Conservation (phyloP, 2,113 vertebrate species). For the Dipodomys spectabilis region DNA sequence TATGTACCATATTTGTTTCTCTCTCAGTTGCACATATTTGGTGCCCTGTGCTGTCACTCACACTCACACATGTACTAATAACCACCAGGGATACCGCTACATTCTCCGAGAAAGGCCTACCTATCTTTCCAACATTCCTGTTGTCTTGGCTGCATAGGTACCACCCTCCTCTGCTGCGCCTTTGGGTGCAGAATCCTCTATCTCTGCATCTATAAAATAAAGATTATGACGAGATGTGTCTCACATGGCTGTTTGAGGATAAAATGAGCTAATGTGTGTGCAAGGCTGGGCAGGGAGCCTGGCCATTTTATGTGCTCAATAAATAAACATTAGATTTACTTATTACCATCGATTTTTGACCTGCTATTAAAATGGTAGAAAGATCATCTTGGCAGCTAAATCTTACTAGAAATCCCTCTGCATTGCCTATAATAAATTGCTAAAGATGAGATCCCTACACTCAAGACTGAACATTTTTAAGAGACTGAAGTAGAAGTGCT, state of each 20-base stretch:
- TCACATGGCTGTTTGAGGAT: constrained; percentile 5
- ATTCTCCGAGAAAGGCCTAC: not conserved
- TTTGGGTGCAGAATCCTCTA: constrained; percentile 3
- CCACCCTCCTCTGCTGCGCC: not conserved
- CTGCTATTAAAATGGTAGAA: constrained; percentile 30
- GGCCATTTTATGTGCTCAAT: constrained; percentile 49
- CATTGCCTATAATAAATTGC: not conserved
- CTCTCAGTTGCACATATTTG: not conserved
- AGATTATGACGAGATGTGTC: not conserved
- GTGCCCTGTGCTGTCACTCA: not conserved
- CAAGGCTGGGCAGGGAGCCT: constrained; percentile 23
- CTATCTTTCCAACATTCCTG: not conserved
- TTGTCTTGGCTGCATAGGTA: not conserved
- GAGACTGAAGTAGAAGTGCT: not conserved
- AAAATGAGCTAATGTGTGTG: constrained; percentile 31
- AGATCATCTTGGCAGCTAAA: constrained; percentile 16
- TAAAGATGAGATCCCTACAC: not conserved
- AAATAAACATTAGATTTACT: constrained; percentile 59
- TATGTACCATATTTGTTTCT: not conserved
- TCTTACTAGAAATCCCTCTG: not conserved
- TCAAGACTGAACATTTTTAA: not conserved
- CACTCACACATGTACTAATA: not conserved
- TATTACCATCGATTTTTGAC: constrained; percentile 51
- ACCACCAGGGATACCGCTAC: not conserved
- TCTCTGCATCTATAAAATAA: constrained; percentile 35